These are phyloP conservation scores for Ctenosaura bakeri DNA, from an alignment of 2,797 vertebrate genomes.

Conservation along the genomic window DNA sequence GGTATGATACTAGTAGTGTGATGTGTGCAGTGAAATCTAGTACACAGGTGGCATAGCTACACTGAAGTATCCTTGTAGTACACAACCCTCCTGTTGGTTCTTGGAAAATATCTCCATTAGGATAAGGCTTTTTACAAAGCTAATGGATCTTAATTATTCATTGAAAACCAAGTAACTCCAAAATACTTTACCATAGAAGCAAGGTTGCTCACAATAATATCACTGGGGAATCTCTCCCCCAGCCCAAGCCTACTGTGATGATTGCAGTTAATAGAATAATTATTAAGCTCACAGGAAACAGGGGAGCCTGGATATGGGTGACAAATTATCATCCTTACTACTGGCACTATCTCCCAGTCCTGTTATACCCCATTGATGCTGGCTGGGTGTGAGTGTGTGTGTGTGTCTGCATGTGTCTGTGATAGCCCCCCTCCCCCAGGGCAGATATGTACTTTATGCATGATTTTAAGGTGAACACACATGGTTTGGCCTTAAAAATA, in stretches of 20 bases:
- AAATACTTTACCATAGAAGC: neutral
- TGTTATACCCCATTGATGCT: too few species aligned
- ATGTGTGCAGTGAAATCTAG: too few species aligned
- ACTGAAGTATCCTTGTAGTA: too few species aligned
- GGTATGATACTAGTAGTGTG: too few species aligned
- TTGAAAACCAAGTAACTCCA: neutral
- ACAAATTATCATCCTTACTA: too few species aligned
- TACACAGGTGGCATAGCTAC: too few species aligned
- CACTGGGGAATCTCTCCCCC: neutral
- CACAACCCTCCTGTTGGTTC: too few species aligned
- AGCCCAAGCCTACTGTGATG: neutral
- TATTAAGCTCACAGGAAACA: too few species aligned
- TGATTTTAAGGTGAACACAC: neutral
- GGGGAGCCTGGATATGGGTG: too few species aligned
- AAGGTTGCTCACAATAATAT: neutral
- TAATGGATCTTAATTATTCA: neutral
- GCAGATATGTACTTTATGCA: neutral
- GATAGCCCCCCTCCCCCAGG: neutral
- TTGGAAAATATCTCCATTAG: neutral
- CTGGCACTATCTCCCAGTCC: too few species aligned
- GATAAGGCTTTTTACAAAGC: neutral
- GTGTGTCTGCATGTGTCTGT: too few species aligned
- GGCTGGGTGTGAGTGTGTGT: too few species aligned
- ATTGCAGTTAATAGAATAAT: neutral
- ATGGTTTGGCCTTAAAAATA: neutral